Evolutionary conservation across 2,113 vertebrate genomes (phyloP), one percentile per base, ranked within the genome.

Genomic region (Pteruthius melanotis): DNA sequence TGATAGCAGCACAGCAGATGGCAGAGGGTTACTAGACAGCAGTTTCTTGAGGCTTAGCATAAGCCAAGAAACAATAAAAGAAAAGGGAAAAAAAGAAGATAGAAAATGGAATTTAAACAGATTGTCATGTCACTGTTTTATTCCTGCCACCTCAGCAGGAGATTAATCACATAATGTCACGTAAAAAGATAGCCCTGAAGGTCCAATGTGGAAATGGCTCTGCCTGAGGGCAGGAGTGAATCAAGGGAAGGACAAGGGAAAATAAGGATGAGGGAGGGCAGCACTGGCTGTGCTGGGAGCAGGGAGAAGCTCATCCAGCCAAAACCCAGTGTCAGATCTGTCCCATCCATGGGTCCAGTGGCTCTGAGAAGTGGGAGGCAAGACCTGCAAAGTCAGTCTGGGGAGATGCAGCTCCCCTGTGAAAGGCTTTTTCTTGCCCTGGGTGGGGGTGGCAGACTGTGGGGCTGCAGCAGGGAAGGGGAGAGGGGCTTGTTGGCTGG

Each of bases 21-120:
- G 95, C 85, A 91, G 77, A 88, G 66, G 89, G 93, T 87, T 94
- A 94, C 78, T 31, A 95, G 87, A 95, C 65, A 96, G 87, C 74
- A 94, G 84, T 84, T 95, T 66, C 91, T 89, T 83, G 81, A 94
- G 81, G 81, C 53, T 91, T 93, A 95, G 59, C 74, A 80, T 87
- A 94, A 94, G 81, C 94, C 95, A 92, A 93, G 91, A 89, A 95
- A 87, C 81, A 95, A 87, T 83, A 93, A 90, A 94, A 91, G 69
- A 75, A 89, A 71, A n/a, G 14, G 26, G 2, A 5, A 30, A 49
- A 13, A 45, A 85, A 74, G 70, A 85, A 72, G 79, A 33, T 5
- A 78, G 89, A 54, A 87, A 92, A 74, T 44, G 40, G 80, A 94
- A 89, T 90, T 92, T 63, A 89, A 94, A 90, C 76, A 84, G 68